Evolutionary conservation across 1,140 invertebrate genomes (phyloP), one percentile per base, ranked within the genome.

Genomic region (Atopsyche davidsoni): DNA sequence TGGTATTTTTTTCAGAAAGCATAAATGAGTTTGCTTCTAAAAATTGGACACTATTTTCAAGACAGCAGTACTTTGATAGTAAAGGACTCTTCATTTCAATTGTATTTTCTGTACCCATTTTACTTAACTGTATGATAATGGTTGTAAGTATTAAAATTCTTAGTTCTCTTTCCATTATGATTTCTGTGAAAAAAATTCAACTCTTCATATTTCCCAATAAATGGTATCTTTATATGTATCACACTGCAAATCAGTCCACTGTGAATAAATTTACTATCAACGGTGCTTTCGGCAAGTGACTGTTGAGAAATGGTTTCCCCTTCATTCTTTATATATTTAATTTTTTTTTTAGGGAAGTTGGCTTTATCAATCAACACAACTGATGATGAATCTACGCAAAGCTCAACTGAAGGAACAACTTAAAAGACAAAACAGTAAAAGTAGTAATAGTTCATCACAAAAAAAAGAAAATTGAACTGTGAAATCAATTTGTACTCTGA

Each of bases 31-130:
- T 89, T 43, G 90, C 87, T 14, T 87, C 89, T 0, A 77, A 75
- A 54, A 84, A 92, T 68, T 93, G 89, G 88, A 81, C 84, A 61
- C 72, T 82, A 36, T 93, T 93, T 66, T 88, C 89, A 4, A 80
- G 81, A 53, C 89, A 95, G 59, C 90, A 94, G 63, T 94, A 94
- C 69, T 95, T 95, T 70, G 92, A 95, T 67, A 88, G 85, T 57
- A 88, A 88, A 70, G 91, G 92, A 25, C 73, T 94, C 47, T 95
- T 95, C 66, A 92, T 94, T 76, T 94, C 90, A 9, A 76, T 92
- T 13, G 85, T 94, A 10, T 92, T 92, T 68, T 93, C 89, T 6
- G 82, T 89, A 60, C 92, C 92, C 34, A 85, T 94, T 59, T 74
- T 95, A 48, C 76, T 93, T 18, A 93, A 92, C 67, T 93, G 89